phyloP scores from a whole-genome alignment of 2,888 invertebrate species.

The Noctua fimbriata region DNA sequence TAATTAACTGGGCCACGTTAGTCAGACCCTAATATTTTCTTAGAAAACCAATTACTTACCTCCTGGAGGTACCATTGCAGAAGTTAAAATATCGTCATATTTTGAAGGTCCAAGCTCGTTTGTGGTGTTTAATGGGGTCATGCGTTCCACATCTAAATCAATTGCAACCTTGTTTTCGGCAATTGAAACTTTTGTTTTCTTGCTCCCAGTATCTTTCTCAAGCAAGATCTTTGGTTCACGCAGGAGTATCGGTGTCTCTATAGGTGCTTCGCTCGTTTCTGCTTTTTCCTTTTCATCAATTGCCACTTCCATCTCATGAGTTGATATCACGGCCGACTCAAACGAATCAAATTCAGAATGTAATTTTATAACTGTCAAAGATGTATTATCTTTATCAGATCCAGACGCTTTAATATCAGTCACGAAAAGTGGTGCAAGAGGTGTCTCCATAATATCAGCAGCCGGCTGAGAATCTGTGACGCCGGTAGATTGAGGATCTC shows the following conservation, averaged over 20 bases:
- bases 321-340: not conserved
- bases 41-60: constrained; percentile 1
- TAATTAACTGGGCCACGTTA: not conserved
- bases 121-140: not conserved
- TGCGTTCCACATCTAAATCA: not conserved
- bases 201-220: not conserved
- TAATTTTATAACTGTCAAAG: constrained; percentile 20
- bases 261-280: not conserved
- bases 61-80: not conserved
- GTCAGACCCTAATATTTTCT: not conserved
- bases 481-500: not conserved
- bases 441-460: not conserved
- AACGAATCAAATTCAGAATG: constrained; percentile 15
- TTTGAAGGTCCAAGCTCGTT: constrained; percentile 16
- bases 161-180: not conserved
- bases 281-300: not conserved
- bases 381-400: not conserved
- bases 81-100: constrained; percentile 26
- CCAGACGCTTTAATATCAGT: not conserved
- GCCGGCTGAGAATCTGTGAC: not conserved
- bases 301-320: not conserved
- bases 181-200: not conserved
- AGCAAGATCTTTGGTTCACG: not conserved
- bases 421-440: not conserved
- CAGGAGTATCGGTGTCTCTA: not conserved